Percentiles rank a stretch among this genome's conserved stretches.
Conservation (phyloP, 2,797 vertebrate genomes). For the Neosilurus mollespiculum region DNA sequence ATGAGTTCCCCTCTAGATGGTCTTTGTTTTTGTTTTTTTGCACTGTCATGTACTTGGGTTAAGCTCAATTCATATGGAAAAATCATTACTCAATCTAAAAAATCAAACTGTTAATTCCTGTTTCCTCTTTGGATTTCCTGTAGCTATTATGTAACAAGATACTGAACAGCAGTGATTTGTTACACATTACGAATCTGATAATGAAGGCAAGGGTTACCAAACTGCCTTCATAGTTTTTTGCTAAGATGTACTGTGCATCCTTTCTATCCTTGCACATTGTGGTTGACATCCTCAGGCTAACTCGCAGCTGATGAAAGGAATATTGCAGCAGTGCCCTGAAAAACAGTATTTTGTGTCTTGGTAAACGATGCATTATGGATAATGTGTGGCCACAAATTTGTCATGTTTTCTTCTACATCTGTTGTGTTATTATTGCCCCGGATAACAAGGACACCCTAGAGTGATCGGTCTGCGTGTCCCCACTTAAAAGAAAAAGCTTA, state of each 20-base stretch:
- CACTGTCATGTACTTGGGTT: slow-evolving; percentile 1
- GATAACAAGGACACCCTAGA: too few relatives aligned
- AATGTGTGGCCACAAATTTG: neutral
- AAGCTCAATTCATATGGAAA: slow-evolving; percentile 13
- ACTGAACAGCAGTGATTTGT: neutral
- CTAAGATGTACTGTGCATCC: neutral
- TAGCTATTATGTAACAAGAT: slow-evolving; percentile 10
- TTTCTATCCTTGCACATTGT: neutral
- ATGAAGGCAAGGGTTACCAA: slow-evolving; percentile 29
- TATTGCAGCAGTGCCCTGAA: neutral
- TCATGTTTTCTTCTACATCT: neutral
- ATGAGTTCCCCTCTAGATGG: too few relatives aligned
- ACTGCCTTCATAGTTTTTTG: slow-evolving; percentile 6
- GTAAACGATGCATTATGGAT: neutral
- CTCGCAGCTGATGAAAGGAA: slow-evolving; percentile 8
- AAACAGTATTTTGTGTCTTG: neutral
- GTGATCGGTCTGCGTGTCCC: too few relatives aligned
- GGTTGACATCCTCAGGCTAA: slow-evolving; percentile 13
- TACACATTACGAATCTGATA: neutral
- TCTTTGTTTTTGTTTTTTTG: slow-evolving; percentile 19
- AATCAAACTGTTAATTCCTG: neutral
- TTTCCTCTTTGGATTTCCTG: slow-evolving; percentile 13
- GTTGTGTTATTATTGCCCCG: neutral
- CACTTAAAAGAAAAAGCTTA: too few relatives aligned
- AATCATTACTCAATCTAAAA: too few relatives aligned